Evolutionary conservation across 2,113 vertebrate genomes (phyloP).

Genomic region (Dermatemys mawii): DNA sequence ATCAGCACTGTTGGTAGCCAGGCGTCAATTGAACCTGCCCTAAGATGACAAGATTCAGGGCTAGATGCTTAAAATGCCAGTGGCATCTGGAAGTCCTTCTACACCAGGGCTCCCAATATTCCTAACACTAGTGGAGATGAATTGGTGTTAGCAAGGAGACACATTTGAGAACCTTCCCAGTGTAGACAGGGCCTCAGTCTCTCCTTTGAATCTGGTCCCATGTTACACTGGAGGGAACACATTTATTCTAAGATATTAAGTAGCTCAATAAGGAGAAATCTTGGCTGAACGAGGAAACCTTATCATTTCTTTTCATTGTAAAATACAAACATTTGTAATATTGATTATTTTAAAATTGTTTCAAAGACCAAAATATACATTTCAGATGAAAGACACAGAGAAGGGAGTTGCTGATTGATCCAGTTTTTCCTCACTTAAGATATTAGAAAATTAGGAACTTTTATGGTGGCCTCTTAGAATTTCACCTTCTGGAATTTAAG

Average conservation of each 20-base stretch:
- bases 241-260: neutral
- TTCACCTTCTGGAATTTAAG: neutral
- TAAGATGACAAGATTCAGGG: fast-evolving
- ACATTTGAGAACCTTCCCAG: neutral
- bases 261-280: neutral
- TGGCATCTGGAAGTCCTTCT: neutral
- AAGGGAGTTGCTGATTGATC: neutral
- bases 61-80: neutral
- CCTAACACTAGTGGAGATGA: neutral
- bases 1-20: neutral
- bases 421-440: neutral
- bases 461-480: neutral
- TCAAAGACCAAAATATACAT: neutral
- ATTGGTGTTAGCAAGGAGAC: fast-evolving
- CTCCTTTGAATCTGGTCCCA: neutral
- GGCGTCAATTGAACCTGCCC: neutral
- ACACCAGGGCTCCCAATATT: fast-evolving
- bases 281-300: neutral
- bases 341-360: neutral
- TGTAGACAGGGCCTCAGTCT: neutral
- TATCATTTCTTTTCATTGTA: neutral
- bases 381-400: neutral
- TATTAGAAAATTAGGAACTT: neutral
- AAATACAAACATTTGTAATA: neutral
- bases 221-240: neutral